Conservation (phyloP, 2,113 vertebrate genomes). For the Pluvianellus socialis region DNA sequence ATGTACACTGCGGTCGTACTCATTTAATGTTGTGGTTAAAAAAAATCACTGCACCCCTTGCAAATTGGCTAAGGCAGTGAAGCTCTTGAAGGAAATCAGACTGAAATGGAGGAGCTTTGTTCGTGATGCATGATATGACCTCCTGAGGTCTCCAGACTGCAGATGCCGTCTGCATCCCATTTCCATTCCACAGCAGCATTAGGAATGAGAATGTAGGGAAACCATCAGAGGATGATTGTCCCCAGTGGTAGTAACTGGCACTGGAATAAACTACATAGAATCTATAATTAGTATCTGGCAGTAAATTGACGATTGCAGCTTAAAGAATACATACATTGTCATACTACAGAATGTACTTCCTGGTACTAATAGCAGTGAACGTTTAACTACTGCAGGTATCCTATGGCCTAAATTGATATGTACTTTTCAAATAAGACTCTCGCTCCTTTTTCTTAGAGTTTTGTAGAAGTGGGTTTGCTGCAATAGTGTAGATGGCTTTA, state of each 20-base stretch:
- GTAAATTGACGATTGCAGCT: neutral
- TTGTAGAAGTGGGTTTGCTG: neutral
- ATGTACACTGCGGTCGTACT: neutral
- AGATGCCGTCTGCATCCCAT: neutral
- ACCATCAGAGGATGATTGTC: neutral
- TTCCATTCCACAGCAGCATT: neutral
- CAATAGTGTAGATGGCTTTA: neutral
- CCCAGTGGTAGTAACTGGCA: neutral
- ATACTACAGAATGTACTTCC: neutral
- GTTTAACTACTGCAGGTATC: neutral
- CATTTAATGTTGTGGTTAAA: neutral
- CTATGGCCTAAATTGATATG: neutral
- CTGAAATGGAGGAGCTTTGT: neutral
- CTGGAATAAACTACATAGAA: neutral
- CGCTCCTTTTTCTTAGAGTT: neutral
- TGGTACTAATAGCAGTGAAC: neutral
- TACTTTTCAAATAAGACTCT: neutral
- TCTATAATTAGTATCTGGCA: neutral
- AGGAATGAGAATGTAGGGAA: neutral
- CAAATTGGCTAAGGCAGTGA: neutral
- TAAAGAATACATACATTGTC: neutral
- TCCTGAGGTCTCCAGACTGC: neutral
- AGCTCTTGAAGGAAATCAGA: neutral
- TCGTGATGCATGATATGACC: neutral
- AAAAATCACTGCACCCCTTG: neutral